These are phyloP conservation scores for Thysanoteuthis rhombus DNA, from an alignment of 2,888 invertebrate genomes.

Conservation along the genomic window DNA sequence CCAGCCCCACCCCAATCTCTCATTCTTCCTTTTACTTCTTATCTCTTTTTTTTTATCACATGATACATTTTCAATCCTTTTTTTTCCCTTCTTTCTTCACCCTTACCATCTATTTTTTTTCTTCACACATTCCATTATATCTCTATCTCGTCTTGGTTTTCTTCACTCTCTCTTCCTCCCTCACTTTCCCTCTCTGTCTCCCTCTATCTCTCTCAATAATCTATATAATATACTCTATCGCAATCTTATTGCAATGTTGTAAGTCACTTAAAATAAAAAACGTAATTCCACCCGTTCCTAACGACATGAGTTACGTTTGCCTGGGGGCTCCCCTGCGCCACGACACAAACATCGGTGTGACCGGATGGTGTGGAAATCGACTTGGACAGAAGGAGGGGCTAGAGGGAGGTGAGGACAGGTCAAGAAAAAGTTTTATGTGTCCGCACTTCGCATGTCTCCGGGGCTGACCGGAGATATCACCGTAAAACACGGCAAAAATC, in stretches of 20 bases:
- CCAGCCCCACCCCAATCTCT: no score
- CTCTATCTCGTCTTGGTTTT: no score
- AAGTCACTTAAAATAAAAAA: not conserved
- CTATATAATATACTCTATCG: not conserved
- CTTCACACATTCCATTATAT: no score
- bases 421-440: not conserved
- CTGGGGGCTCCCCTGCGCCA: not conserved
- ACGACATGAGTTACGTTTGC: conserved; percentile 12
- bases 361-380: not conserved
- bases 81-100: no score
- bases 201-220: no score
- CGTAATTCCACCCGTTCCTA: not conserved
- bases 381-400: no score
- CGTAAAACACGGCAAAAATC: not conserved
- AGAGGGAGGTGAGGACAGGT: not conserved
- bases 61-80: no score
- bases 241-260: not conserved
- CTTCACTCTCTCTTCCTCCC: no score
- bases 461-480: not conserved
- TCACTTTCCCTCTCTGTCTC: no score
- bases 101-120: no score
- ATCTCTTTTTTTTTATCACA: no score
- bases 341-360: not conserved
- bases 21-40: no score
- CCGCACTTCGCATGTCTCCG: not conserved